Evolutionary conservation across 2,888 invertebrate species (phyloP), one percentile per base, ranked within the genome.

Genomic region (Troides helena): DNA sequence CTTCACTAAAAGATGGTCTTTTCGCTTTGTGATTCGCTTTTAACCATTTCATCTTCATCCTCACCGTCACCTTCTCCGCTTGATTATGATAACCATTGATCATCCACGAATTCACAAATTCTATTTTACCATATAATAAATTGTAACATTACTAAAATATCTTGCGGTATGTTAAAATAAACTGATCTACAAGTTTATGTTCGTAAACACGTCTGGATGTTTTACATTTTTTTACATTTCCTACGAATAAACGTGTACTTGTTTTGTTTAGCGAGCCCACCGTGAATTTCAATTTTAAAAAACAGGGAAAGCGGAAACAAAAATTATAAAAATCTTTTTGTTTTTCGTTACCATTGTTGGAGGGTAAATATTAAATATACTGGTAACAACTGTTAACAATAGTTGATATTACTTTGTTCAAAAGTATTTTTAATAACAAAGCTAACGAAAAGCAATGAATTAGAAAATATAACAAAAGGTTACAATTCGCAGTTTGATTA

Each of bases 261-360:
- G 23, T 56, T 25, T 67, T 46, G 14, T 46, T 39, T 14, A 43
- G 56, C 57, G n/a, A 2, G 62, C n/a, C 43, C 14, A 43, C 56
- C 43, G 43, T 67, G 62, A 43, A 67, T 57, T 67, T 43, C 43
- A 67, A 67, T 67, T 62, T 57, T 57, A 39, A n/a, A 30, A 25
- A 62, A 30, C 14, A 39, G 25, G 43, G 43, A 56, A 67, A 56
- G 62, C 18, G 36, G 18, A 36, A 67, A 7, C 23, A n/a, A 53
- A n/a, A n/a, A n/a, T 53, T 53, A 46, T 53, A 53, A 53, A 53
- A 53, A 53, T n/a, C 18, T 58, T 58, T 23, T 58, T 58, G 21
- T 8, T 58, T 58, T 23, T 58, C 5, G 18, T 58, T 23, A 58
- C 10, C 57, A 58, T 58, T 58, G 57, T 25, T n/a, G 8, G 57